Evolutionary conservation across 37 sponge, comb jelly and placozoan species (phyloP).

Genomic region (Halisarca cf. caerulea): DNA sequence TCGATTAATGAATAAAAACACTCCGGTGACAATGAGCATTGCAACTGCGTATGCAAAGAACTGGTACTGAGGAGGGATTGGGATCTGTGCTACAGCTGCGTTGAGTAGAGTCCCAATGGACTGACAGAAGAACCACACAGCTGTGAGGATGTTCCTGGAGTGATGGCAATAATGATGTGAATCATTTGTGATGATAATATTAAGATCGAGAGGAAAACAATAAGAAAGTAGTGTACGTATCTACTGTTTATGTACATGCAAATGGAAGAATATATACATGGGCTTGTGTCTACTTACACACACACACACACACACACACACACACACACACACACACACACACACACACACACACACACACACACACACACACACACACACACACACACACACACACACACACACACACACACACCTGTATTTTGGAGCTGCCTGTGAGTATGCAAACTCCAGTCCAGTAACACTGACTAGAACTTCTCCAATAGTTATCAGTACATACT

Average conservation of each 20-base stretch:
- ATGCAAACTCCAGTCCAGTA: slow-evolving; percentile 82
- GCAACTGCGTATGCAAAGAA: slow-evolving; percentile 59
- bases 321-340: too few relatives aligned
- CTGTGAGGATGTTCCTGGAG: slow-evolving; percentile 64
- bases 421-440: slow-evolving; percentile 72
- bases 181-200: too few relatives aligned
- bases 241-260: too few relatives aligned
- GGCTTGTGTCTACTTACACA: too few relatives aligned
- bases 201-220: too few relatives aligned
- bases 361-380: too few relatives aligned
- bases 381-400: too few relatives aligned
- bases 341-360: too few relatives aligned
- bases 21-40: slow-evolving; percentile 43
- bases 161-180: too few relatives aligned
- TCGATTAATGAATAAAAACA: slow-evolving; percentile 43
- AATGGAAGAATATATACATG: too few relatives aligned
- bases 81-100: slow-evolving; percentile 66
- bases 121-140: slow-evolving; percentile 66
- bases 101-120: slow-evolving; percentile 59
- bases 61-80: slow-evolving; percentile 29
- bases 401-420: slow-evolving; percentile 41
- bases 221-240: too few relatives aligned
- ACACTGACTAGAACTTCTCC: slow-evolving; percentile 67
- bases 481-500: slow-evolving; percentile 60
- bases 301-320: too few relatives aligned